Evolutionary conservation across 2,797 vertebrate genomes (phyloP), one percentile per base, ranked within the genome.

Genomic region (Stomatorhinus walkeri): DNA sequence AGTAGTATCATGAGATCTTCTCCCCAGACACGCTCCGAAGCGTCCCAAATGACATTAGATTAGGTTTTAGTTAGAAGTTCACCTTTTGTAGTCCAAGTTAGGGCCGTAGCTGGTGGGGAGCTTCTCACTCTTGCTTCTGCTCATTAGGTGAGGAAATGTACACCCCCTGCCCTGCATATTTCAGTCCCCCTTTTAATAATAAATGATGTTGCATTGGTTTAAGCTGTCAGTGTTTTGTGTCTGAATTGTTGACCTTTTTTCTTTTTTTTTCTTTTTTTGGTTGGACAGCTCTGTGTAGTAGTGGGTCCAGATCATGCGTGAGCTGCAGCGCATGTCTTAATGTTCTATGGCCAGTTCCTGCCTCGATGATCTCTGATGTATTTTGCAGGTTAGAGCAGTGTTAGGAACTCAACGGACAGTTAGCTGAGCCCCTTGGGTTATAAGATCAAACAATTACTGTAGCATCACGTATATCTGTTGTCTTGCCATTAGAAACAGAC

Each of bases 361-460:
- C 68, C 32, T 76, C 14, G 0, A 36, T 76, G 32, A 36, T 76
- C 32, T 40, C 68, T 76, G 32, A 76, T 76, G 32, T 76, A 76
- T 14, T 36, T 19, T 72, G 28, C 64, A 72, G 64, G 28, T 72
- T 72, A 72, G 28, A 2, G 64, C 28, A 36, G 32, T 16, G 64
- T 72, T 16, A 16, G 28, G 28, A 36, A 16, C 28, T 6, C 64
- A 16, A 16, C 64, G 4, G 64, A 7, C 32, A 40, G 12, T 40
- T 40, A 40, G 32, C 68, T 40, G 68, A 76, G 14, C 14, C 32
- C 32, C 40, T 76, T 16, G 32, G 68, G 68, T 40, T 76, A 19
- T 76, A 40, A 76, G 32, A 76, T 76, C 68, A 76, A 76, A 76
- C 68, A 76, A 76, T 76, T 76, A 76, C 68, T 76, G 68, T 76